Evolutionary conservation across 1,140 invertebrate species (phyloP).

Genomic region (Drosophila trapezifrons): DNA sequence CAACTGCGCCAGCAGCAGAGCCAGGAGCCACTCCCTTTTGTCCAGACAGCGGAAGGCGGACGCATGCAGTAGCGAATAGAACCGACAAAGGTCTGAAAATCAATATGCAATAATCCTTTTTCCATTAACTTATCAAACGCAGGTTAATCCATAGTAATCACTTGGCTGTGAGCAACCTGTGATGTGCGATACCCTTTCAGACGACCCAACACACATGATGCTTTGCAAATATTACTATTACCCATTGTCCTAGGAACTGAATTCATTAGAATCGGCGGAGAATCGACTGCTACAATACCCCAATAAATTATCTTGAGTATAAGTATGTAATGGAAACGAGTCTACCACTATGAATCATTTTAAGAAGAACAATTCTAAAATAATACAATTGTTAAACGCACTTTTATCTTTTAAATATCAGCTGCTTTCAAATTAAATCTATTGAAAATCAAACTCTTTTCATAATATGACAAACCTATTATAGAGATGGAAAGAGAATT

Average conservation of each 20-base stretch:
- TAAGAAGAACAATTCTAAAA: not conserved
- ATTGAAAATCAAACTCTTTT: too few relatives aligned
- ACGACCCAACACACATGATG: too few relatives aligned
- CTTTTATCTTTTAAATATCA: too few relatives aligned
- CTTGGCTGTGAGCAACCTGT: not conserved
- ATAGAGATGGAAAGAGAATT: too few relatives aligned
- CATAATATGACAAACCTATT: too few relatives aligned
- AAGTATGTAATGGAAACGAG: not conserved
- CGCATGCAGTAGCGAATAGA: conserved; percentile 7
- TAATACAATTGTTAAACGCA: too few relatives aligned
- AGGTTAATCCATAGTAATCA: not conserved
- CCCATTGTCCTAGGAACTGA: not conserved
- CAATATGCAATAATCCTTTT: not conserved
- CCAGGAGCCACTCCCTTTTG: conserved; percentile 30
- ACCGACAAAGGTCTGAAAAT: not conserved
- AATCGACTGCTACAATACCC: too few relatives aligned
- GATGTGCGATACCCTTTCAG: not conserved
- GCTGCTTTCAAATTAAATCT: too few relatives aligned
- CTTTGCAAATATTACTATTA: not conserved
- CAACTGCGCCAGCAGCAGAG: conserved; percentile 13
- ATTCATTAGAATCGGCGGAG: too few relatives aligned
- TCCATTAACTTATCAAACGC: not conserved
- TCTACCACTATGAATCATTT: not conserved
- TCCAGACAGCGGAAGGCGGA: conserved; percentile 48
- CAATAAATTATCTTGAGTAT: too few relatives aligned